Evolutionary conservation across 2,113 vertebrate species (phyloP).

Genomic region (Glaucidium brasilianum): DNA sequence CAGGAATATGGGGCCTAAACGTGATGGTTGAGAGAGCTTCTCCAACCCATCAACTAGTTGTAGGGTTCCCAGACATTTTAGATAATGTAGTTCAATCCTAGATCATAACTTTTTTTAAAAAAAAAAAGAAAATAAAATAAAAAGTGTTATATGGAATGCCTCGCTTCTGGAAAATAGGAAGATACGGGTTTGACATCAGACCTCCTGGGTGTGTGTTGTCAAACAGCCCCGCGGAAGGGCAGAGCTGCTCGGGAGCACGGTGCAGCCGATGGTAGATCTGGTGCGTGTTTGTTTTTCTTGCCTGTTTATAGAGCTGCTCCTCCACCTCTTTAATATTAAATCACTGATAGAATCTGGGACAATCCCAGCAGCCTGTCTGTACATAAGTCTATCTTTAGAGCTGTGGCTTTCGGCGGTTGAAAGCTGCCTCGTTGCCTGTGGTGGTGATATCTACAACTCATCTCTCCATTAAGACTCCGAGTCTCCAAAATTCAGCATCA

Average conservation of each 20-base stretch:
- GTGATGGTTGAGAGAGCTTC: neutral
- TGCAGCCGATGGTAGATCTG: neutral
- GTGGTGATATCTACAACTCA: neutral
- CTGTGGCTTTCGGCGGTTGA: neutral
- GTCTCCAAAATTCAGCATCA: neutral
- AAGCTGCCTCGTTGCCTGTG: neutral
- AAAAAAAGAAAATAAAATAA: neutral
- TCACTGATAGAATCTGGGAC: neutral
- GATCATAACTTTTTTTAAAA: neutral
- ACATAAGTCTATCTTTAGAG: neutral
- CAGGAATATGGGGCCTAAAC: neutral
- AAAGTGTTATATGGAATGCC: neutral
- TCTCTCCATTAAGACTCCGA: neutral
- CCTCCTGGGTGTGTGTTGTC: neutral
- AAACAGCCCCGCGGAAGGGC: neutral
- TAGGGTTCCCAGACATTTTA: neutral
- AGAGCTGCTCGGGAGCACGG: fast-evolving
- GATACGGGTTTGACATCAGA: neutral
- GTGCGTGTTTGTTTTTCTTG: neutral
- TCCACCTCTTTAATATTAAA: neutral
- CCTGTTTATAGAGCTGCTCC: neutral
- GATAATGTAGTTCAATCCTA: neutral
- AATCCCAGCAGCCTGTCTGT: neutral
- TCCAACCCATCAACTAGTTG: neutral
- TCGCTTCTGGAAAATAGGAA: neutral